phyloP scores from a whole-genome alignment of 2,888 invertebrate genomes.

The Drymonia ruficornis region DNA sequence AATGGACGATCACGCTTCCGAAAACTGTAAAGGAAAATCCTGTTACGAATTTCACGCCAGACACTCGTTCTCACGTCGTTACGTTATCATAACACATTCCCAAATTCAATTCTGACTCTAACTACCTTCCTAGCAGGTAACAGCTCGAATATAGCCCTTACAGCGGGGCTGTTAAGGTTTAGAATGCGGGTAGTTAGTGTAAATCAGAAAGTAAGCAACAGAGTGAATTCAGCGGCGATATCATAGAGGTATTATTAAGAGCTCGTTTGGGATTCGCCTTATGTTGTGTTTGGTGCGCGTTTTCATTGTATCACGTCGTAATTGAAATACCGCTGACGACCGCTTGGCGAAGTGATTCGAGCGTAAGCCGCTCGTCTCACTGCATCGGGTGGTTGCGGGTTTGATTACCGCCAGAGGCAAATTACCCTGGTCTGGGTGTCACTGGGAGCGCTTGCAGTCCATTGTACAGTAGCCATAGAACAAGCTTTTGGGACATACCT shows the following conservation, averaged over 20 bases:
- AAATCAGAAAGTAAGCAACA: slow-evolving; percentile 59
- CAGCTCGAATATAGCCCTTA: slow-evolving; percentile 32
- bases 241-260: slow-evolving; percentile 78
- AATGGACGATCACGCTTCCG: neutral
- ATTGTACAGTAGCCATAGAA: too few relatives aligned
- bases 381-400: too few relatives aligned
- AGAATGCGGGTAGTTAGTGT: slow-evolving; percentile 28
- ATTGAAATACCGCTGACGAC: too few relatives aligned
- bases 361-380: too few relatives aligned
- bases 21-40: slow-evolving; percentile 14
- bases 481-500: too few relatives aligned
- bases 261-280: slow-evolving; percentile 78
- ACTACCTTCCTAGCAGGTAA: slow-evolving; percentile 20
- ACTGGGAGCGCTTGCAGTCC: too few relatives aligned
- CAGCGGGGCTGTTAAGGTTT: slow-evolving; percentile 22
- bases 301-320: slow-evolving; percentile 45
- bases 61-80: slow-evolving; percentile 62
- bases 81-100: slow-evolving; percentile 51
- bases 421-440: too few relatives aligned
- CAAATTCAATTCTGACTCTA: slow-evolving; percentile 66
- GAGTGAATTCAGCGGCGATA: slow-evolving; percentile 65
- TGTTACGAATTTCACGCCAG: slow-evolving; percentile 54
- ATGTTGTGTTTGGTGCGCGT: slow-evolving; percentile 59
- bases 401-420: too few relatives aligned
- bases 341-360: too few relatives aligned